phyloP scores from a whole-genome alignment of 2,113 vertebrate species.

The Meleagris gallopavo region DNA sequence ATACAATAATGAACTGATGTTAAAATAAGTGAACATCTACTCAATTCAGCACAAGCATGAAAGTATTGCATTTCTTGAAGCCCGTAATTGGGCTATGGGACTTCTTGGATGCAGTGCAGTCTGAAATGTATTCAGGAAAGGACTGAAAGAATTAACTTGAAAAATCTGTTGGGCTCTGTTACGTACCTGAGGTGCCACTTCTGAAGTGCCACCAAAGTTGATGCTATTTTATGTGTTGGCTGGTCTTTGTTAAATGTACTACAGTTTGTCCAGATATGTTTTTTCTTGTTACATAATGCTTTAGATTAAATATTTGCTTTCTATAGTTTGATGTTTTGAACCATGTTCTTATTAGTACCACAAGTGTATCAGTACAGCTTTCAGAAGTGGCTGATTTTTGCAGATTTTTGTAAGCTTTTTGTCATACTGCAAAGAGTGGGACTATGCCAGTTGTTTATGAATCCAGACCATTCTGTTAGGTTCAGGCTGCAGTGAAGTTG shows the following conservation, averaged over 20 bases:
- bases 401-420: background rate
- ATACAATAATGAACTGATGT: background rate
- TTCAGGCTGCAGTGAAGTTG: background rate
- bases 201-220: background rate
- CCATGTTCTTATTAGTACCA: background rate
- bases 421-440: background rate
- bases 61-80: background rate
- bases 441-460: background rate
- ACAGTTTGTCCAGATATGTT: background rate
- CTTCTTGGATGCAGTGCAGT: background rate
- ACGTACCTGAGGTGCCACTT: background rate
- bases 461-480: background rate
- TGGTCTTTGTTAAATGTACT: background rate
- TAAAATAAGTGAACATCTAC: background rate
- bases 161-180: background rate
- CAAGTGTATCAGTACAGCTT: background rate
- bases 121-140: background rate
- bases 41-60: background rate
- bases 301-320: background rate
- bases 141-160: background rate
- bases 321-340: background rate
- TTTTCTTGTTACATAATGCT: background rate
- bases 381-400: background rate
- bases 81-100: background rate
- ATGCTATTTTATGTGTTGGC: background rate